These are phyloP conservation scores for Hemitrygon akajei DNA, from an alignment of 2,797 vertebrate species.

Conservation along the genomic window DNA sequence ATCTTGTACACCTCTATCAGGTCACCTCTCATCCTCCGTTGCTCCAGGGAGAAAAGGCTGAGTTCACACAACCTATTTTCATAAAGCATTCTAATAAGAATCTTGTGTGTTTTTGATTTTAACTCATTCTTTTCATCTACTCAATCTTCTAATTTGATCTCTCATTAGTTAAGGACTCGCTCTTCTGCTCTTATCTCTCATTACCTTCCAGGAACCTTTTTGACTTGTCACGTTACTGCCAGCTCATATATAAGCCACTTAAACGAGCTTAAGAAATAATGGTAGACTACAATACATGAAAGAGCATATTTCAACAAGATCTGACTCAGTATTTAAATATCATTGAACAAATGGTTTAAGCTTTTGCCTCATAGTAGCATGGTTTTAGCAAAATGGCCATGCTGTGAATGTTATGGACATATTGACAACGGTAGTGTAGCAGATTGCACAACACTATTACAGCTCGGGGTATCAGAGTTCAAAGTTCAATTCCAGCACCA, in stretches of 20 bases:
- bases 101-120: background rate
- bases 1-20: too few species aligned
- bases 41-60: too few species aligned
- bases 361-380: background rate
- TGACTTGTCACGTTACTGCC: background rate
- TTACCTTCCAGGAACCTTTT: background rate
- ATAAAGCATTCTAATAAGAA: too few species aligned
- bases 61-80: too few species aligned
- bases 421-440: too few species aligned
- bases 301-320: background rate
- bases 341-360: background rate
- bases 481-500: too few species aligned
- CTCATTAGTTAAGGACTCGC: background rate
- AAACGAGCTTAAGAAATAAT: background rate
- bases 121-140: background rate
- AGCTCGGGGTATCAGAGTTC: too few species aligned
- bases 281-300: background rate
- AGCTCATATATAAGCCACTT: background rate
- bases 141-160: background rate
- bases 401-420: too few species aligned
- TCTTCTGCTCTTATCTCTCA: background rate
- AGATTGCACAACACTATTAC: too few species aligned
- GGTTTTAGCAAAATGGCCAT: background rate
- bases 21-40: too few species aligned
- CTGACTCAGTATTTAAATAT: background rate